Evolutionary conservation across 2,797 vertebrate species (phyloP), one percentile per base, ranked within the genome.

Genomic region (Adelosebastes latens): DNA sequence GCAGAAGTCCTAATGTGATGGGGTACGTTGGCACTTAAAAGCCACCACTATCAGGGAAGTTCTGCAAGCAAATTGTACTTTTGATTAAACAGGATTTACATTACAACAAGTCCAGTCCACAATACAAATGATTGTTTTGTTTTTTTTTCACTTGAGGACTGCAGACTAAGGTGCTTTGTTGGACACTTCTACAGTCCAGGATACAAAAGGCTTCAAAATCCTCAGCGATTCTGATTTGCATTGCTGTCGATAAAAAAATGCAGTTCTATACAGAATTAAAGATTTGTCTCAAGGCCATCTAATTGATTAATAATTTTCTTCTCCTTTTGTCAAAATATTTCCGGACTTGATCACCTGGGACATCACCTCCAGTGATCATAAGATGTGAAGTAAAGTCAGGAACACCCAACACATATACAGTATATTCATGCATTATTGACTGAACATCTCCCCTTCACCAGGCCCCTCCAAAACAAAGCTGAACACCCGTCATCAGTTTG

Each of bases 201-300:
- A 77, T 90, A 91, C 46, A 88, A 93, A 95, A 94, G 91, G 90
- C 91, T 84, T 88, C 65, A 73, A 88, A 90, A 91, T 84, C 67
- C 75, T 75, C 82, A 74, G 49, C 10, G 56, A 88, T 59, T 85
- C 27, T 42, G 75, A 84, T 88, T 92, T 92, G 84, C 90, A 91
- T 89, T 85, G 82, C 77, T 62, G 27, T 88, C 8, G 52, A 80
- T 83, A 55, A 53, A 34, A 49, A 79, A 83, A 64, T 8, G n/a
- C 58, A 74, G 11, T 63, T 79, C 74, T 82, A 46, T 82, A 89
- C 77, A 88, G 34, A 70, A 78, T 70, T 91, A 10, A 18, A 82
- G 29, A 84, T 81, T 81, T 36, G 32, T 85, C 71, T 82, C 85
- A 86, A 89, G 79, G 87, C 87, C 66, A 66, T 91, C 79, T 53